Evolutionary conservation across 1,140 invertebrate species (phyloP), one percentile per base, ranked within the genome.

Genomic region (Lordiphosa clarofinis): DNA sequence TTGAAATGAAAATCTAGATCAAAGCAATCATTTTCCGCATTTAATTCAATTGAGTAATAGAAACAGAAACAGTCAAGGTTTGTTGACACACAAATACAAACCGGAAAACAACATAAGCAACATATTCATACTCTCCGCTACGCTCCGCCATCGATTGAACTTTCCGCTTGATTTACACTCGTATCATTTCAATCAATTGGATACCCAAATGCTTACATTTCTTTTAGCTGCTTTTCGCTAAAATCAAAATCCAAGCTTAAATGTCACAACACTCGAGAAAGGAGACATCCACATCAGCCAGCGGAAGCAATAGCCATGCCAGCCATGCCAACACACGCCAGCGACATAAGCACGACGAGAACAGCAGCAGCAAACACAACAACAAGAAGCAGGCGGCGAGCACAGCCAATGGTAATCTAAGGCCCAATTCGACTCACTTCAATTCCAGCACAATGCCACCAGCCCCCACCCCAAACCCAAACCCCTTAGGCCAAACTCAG

Each of bases 211-310:
- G 15, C 13, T 43, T n/a, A 10, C 28, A 9, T 21, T 38, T 12
- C 31, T 15, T 55, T 52, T 15, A 43, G 54, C 67, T 44, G 48
- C 54, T 53, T 60, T 11, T 46, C 46, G 50, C 19, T 15, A 55
- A 61, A 50, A n/a, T n/a, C 15, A 58, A 28, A 28, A 28, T 28
- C 24, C 5, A 28, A 28, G 63, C 37, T 71, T 84, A 86, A 87
- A 87, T 87, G 86, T 87, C 86, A 75, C 86, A 86, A 78, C 65
- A 87, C 58, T 70, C 49, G 63, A 87, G 87, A 61, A 87, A 70
- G 70, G 79, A 87, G 12, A 54, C 40, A 42, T 28, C 24, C n/a
- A 54, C 40, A 42, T 28, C 24, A 28, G 7, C 40, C 55, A 48
- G 36, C 55, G 28, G 40, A 21, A 37, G 43, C 21, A 46, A 8